A percentile compares a stretch with the other conserved stretches of the same genome.
These are phyloP conservation scores for Wiebesia pumilae DNA, from an alignment of 1,140 invertebrate species.

Conservation along the genomic window DNA sequence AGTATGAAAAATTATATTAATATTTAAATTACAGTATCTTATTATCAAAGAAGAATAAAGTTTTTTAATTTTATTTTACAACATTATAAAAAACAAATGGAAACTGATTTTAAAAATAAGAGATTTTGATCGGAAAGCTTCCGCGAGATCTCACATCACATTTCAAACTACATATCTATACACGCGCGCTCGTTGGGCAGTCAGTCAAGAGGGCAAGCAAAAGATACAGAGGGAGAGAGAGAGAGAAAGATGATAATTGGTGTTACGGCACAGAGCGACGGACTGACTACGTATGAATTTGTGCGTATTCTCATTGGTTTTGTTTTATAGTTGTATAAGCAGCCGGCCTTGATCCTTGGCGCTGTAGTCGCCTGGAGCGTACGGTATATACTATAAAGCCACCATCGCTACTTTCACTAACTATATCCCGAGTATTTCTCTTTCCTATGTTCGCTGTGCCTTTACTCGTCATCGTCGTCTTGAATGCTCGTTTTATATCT, in stretches of 20 bases:
- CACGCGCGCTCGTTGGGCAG: no score
- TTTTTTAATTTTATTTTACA: no score
- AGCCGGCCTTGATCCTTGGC: slow-evolving; percentile 71
- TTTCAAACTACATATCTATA: no score
- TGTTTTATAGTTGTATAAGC: slow-evolving; percentile 57
- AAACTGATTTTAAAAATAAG: no score
- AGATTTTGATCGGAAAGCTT: no score
- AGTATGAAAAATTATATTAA: no score
- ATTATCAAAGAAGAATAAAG: no score
- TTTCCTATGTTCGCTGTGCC: slow-evolving; percentile 52
- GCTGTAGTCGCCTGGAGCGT: slow-evolving; percentile 62
- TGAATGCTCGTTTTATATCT: background rate
- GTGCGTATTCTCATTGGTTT: background rate
- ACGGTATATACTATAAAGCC: background rate
- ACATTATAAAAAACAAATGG: no score
- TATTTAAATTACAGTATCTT: no score
- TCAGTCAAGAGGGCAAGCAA: no score
- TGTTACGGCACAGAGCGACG: slow-evolving; percentile 33
- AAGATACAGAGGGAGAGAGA: background rate
- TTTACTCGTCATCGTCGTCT: background rate
- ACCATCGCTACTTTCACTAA: slow-evolving; percentile 68
- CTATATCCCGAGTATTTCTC: slow-evolving; percentile 56
- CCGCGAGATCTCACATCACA: no score
- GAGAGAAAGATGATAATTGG: slow-evolving; percentile 31
- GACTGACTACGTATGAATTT: background rate